Conservation (phyloP, 2,113 vertebrate species). For the Python bivittatus region DNA sequence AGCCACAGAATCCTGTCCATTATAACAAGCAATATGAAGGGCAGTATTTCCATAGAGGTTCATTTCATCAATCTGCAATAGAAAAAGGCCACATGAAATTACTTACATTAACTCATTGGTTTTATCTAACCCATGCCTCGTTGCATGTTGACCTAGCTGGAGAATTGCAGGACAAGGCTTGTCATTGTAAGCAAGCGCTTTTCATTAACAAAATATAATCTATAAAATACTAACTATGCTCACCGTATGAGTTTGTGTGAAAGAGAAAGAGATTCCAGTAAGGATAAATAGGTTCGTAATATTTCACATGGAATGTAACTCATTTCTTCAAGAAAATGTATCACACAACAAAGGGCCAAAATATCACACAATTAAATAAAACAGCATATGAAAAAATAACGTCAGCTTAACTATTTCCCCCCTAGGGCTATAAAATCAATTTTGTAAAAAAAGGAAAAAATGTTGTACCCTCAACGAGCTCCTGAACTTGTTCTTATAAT, state of each 20-base stretch:
- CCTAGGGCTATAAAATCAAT: neutral
- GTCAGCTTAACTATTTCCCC: neutral
- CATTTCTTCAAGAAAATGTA: neutral
- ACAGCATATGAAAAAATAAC: neutral
- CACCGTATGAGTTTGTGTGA: conserved; percentile 3
- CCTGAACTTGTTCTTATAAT: neutral
- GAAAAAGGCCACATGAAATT: conserved; percentile 42
- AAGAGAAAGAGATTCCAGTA: conserved; percentile 11
- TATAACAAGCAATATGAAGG: conserved; percentile 94
- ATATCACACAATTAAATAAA: neutral
- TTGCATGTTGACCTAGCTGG: conserved; percentile 46
- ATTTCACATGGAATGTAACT: neutral
- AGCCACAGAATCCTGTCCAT: conserved; percentile 92
- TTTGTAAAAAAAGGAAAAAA: neutral
- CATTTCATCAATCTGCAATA: conserved; percentile 88
- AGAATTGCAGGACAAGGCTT: conserved; percentile 33
- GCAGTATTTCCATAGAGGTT: conserved; percentile 95
- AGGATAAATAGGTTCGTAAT: neutral
- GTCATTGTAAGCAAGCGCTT: conserved; percentile 32
- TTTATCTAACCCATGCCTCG: conserved; percentile 29
- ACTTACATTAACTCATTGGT: conserved; percentile 21
- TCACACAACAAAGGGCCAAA: neutral
- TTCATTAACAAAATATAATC: conserved; percentile 47
- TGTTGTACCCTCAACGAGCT: neutral
- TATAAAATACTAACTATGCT: conserved; percentile 38